Evolutionary conservation across 2,113 vertebrate genomes (phyloP).

Genomic region (Scomber scombrus): DNA sequence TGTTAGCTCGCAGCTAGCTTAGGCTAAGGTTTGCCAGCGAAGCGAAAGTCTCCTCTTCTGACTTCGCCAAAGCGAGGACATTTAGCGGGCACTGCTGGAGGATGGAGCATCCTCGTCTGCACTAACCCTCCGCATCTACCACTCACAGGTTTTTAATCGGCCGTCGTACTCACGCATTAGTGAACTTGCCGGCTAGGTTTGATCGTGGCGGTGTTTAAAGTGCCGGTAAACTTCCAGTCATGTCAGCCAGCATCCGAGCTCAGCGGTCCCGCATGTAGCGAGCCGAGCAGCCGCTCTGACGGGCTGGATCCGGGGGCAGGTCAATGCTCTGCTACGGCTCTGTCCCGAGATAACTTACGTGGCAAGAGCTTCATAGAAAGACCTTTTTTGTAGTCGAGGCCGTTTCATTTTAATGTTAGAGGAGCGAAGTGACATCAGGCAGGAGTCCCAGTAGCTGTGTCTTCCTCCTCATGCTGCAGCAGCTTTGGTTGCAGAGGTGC

Average conservation of each 20-base stretch:
- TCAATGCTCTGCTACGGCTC: constrained; percentile 16
- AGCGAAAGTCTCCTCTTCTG: constrained; percentile 63
- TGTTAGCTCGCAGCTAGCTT: constrained; percentile 71
- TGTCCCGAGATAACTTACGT: constrained; percentile 64
- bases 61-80: constrained; percentile 69
- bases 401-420: constrained; percentile 4
- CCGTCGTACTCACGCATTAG: accelerated
- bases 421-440: constrained; percentile 21
- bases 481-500: constrained; percentile 36
- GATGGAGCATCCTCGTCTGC: constrained; percentile 58
- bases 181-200: neutral
- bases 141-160: no score
- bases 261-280: constrained; percentile 28
- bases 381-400: constrained; percentile 45
- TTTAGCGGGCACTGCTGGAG: constrained; percentile 80
- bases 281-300: constrained; percentile 18
- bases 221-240: constrained; percentile 46
- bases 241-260: constrained; percentile 9
- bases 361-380: constrained; percentile 67
- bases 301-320: neutral
- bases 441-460: constrained; percentile 23
- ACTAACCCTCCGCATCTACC: neutral
- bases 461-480: constrained; percentile 26
- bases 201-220: neutral
- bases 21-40: constrained; percentile 67